Evolutionary conservation across 2,113 vertebrate genomes (phyloP).

Genomic region (Lagopus muta): DNA sequence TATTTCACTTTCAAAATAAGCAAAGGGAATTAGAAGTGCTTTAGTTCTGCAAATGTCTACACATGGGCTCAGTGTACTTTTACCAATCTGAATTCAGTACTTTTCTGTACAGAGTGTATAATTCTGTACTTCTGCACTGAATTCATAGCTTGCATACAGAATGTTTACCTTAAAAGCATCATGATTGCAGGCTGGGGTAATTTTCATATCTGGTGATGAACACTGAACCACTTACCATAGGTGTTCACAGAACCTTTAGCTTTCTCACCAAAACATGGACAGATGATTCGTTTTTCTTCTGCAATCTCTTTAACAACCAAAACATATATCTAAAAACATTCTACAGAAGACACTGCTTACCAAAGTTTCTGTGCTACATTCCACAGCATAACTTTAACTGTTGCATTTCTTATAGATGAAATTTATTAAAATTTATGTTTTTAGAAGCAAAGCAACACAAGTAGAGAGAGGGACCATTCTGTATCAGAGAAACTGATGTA

Average conservation of each 20-base stretch:
- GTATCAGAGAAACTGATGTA: background rate
- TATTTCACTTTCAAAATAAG: constrained; percentile 2
- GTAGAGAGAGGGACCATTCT: background rate
- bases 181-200: background rate
- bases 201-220: background rate
- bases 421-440: background rate
- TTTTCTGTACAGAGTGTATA: too few species aligned
- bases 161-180: background rate
- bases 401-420: background rate
- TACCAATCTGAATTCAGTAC: background rate
- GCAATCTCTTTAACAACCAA: background rate
- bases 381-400: background rate
- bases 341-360: background rate
- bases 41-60: background rate
- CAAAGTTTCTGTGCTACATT: background rate
- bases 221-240: background rate
- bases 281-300: background rate
- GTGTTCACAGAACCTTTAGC: background rate
- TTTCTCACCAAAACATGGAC: background rate
- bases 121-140: background rate
- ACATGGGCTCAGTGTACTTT: background rate
- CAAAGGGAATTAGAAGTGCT: background rate
- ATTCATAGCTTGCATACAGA: background rate
- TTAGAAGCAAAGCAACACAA: background rate
- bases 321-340: background rate